Evolutionary conservation across 1,140 invertebrate genomes (phyloP), one percentile per base, ranked within the genome.

Genomic region (Ceratina japonica): DNA sequence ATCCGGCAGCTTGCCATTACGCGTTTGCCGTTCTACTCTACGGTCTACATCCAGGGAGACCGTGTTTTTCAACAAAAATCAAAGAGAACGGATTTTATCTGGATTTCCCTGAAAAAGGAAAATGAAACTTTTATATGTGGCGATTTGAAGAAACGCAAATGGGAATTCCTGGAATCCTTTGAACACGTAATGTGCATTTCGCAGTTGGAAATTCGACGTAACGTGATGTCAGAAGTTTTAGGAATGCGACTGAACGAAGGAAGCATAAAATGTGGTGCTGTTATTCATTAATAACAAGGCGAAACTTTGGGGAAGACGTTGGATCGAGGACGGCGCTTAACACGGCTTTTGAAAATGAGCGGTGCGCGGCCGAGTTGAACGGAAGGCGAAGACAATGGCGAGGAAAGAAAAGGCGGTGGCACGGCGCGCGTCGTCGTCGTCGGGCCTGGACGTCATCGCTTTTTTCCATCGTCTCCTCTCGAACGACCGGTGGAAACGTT

Each of bases 1-100:
- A 85, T 84, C 83, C 83, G 83, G 69, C 72, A 83, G 82, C 44
- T 71, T 84, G 83, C 82, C 78, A 80, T 83, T 83, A 84, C 37
- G 37, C 10, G 37, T 84, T 84, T 83, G 83, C 81, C 78, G 64
- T 84, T 76, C 82, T 69, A 80, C 31, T 58, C 82, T 59, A 68
- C 69, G 78, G 51, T n/a, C n/a, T 71, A 70, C 59, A 31, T 44
- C 37, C 37, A 44, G 16, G 20, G 24, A 18, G 10, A 44, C 52
- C 61, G 7, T 37, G 37, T 44, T 44, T 44, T 44, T 44, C 3
- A 44, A 44, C 37, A 10, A 44, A 44, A 44, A 44, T 44, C 37
- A 44, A 44, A 44, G 2, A 44, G 10, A 3, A 0, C 37, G 37
- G 37, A 44, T 44, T 3, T 37, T 37, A 37, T 37, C 2, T 7